Conservation (phyloP, 2,113 vertebrate species). For the Mixornis gularis region DNA sequence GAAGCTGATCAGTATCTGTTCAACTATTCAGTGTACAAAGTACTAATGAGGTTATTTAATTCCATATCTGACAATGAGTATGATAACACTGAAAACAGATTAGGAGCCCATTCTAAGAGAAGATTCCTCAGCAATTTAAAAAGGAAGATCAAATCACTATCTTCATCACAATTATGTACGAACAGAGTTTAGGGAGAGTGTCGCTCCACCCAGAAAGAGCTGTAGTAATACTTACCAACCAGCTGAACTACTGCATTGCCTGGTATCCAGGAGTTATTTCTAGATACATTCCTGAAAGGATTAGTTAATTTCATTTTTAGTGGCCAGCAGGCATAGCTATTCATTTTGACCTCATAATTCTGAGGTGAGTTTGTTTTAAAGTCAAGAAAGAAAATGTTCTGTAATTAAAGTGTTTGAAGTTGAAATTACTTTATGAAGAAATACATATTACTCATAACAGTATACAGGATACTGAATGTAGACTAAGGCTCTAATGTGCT, state of each 20-base stretch:
- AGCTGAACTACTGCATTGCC: neutral
- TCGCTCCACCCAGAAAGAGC: neutral
- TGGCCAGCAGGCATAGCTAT: neutral
- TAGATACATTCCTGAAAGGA: neutral
- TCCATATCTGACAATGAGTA: neutral
- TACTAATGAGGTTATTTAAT: slow-evolving; percentile 21
- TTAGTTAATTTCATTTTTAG: neutral
- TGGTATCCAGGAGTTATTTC: neutral
- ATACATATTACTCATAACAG: neutral
- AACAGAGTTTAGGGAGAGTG: neutral
- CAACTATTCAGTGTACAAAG: neutral
- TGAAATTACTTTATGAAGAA: neutral
- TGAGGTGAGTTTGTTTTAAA: neutral
- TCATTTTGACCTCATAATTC: neutral
- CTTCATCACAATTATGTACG: neutral
- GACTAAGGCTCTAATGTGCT: neutral
- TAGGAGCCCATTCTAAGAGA: neutral
- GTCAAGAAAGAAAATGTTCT: neutral
- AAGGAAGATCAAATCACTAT: neutral
- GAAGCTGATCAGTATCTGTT: neutral
- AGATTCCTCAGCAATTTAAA: neutral
- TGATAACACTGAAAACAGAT: neutral
- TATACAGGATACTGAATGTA: neutral
- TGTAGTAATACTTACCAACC: neutral
- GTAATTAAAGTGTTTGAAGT: neutral